A percentile compares a stretch with the other conserved stretches of the same genome.
Evolutionary conservation across 2,113 vertebrate genomes (phyloP).

Genomic region (Crotalus viridis): DNA sequence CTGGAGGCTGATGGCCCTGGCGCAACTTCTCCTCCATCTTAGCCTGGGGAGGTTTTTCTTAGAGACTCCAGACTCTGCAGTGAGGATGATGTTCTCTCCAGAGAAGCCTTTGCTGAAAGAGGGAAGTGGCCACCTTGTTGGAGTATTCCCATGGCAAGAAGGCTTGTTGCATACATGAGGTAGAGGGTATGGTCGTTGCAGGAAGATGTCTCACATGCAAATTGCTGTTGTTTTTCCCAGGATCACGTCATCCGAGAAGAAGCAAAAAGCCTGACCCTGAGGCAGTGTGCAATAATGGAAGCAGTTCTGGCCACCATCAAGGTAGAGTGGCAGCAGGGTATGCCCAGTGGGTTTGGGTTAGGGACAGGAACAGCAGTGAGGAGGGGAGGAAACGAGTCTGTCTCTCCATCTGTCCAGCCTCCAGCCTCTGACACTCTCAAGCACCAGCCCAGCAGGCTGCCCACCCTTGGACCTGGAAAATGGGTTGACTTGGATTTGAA

Average conservation of each 20-base stretch:
- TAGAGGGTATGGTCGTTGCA: background rate
- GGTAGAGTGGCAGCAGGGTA: conserved; percentile 67
- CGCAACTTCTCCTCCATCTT: background rate
- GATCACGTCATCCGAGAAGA: conserved; percentile 94
- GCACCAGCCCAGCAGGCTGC: background rate
- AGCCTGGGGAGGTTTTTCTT: background rate
- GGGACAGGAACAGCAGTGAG: background rate
- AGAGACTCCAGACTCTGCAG: background rate
- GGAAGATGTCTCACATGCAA: background rate
- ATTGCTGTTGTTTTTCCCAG: conserved; percentile 62
- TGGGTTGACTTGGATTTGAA: background rate
- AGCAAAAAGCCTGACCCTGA: conserved; percentile 84
- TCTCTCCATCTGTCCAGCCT: background rate
- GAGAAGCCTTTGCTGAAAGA: background rate
- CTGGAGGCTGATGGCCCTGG: background rate
- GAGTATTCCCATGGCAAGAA: background rate
- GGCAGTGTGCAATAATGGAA: conserved; percentile 93
- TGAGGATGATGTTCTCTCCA: background rate
- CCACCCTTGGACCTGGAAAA: background rate
- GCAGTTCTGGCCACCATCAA: conserved; percentile 92
- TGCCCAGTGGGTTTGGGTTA: background rate
- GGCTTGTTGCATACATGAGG: background rate
- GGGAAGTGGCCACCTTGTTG: background rate
- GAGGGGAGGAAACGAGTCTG: background rate
- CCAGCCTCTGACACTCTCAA: background rate